These are phyloP conservation scores for Tetragonula carbonaria DNA, from an alignment of 2,888 invertebrate species.

Conservation along the genomic window DNA sequence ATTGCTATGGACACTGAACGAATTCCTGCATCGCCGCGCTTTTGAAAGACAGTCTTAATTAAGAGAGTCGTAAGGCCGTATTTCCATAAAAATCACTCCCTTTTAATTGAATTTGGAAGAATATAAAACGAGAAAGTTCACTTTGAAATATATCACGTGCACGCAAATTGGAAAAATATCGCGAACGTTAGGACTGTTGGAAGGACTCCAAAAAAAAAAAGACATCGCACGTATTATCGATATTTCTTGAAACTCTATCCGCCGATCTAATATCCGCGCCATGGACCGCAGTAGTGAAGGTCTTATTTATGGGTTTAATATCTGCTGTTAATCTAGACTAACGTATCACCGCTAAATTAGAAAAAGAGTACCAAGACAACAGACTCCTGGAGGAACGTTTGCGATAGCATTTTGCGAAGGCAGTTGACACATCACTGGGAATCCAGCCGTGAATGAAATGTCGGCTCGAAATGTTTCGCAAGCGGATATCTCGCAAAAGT, in stretches of 20 bases:
- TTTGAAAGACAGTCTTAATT: background rate
- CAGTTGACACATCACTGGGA: background rate
- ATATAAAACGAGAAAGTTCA: background rate
- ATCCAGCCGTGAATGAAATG: too few species aligned
- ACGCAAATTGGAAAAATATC: background rate
- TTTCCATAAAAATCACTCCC: background rate
- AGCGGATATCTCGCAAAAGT: background rate
- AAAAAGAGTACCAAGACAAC: background rate
- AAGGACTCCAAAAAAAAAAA: background rate
- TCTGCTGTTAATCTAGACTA: background rate
- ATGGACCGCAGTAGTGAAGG: background rate
- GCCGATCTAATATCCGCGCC: background rate
- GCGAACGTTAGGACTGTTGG: too few species aligned
- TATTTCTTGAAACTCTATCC: background rate
- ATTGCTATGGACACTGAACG: background rate
- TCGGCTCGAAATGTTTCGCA: background rate
- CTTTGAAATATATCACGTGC: background rate
- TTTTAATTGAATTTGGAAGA: background rate
- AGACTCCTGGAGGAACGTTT: too few species aligned
- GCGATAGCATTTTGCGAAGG: background rate
- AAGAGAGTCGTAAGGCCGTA: background rate
- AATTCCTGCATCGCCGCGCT: too few species aligned
- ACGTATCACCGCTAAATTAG: background rate
- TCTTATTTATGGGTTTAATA: constrained; percentile 17
- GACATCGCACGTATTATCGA: background rate